Base-by-base conservation (phyloP, 2,888 invertebrate species). In the Sceliomorpha sp. region DNA sequence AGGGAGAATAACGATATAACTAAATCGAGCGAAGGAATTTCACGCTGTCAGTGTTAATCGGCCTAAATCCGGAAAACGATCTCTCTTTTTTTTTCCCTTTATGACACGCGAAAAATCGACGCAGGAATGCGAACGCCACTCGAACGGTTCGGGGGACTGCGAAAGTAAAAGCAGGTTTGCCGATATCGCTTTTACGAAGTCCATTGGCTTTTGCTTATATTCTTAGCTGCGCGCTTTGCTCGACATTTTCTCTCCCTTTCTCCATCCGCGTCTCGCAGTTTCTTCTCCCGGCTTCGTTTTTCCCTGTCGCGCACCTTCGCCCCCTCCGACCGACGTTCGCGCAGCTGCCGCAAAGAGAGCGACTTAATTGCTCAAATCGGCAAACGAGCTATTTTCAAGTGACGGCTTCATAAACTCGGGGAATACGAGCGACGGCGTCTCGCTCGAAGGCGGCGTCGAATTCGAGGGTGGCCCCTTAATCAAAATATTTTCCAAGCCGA, bases 191-290 rank as follows among this genome's bases (percentile, higher is more conserved):
- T 68, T 62, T 68, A 48, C 66, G 69, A 63, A 77, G 80, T 74
- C 2, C 78, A 71, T 79, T 74, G 79, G 71, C 80, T 80, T 72
- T 76, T 71, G 78, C 72, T 66, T 69, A 73, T 74, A 78, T 80
- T 79, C 80, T 79, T 81, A 79, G 76, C n/a, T n/a, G n/a, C 67
- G 31, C 51, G 40, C 50, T 56, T 76, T 81, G 81, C 78, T 80
- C 81, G 76, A 74, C 81, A 79, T 79, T n/a, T n/a, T 80, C 79
- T 73, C 74, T 51, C 51, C 70, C 62, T 59, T 64, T 67, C 71
- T 60, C 67, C 56, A 62, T 50, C 53, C 70, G 42, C 53, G 48
- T 58, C 32, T 59, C 15, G 26, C n/a, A 29, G 29, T 17, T 55
- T 59, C 70, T 58, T 69, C 59, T 47, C 42, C 42, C 45, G 45